A percentile compares a stretch with the other conserved stretches of the same genome.
phyloP scores from a whole-genome alignment of 2,113 vertebrate species.

The Etheostoma spectabile region DNA sequence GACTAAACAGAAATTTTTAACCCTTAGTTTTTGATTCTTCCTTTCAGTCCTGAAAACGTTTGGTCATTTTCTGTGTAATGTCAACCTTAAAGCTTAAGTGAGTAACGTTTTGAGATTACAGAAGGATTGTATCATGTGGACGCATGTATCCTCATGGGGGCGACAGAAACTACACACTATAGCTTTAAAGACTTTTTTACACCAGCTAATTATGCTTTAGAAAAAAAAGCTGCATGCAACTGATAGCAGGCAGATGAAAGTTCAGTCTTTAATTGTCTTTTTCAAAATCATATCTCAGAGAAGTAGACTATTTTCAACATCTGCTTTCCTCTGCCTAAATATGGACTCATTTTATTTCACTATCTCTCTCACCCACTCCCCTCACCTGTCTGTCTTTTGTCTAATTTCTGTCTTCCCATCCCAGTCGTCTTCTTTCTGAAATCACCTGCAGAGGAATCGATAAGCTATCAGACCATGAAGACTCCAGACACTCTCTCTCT shows the following conservation, averaged over 20 bases:
- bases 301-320: neutral
- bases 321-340: neutral
- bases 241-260: neutral
- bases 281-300: neutral
- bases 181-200: neutral
- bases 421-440: conserved; percentile 30
- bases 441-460: conserved; percentile 70
- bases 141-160: too few relatives aligned
- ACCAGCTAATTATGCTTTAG: neutral
- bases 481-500: conserved; percentile 20
- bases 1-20: neutral
- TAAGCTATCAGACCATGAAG: conserved; percentile 63
- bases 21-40: neutral
- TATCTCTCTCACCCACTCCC: neutral
- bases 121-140: too few relatives aligned
- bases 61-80: neutral
- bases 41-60: neutral
- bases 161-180: too few relatives aligned
- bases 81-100: neutral
- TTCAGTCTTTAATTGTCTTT: neutral
- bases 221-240: neutral
- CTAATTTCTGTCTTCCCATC: neutral
- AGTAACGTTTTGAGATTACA: too few relatives aligned
- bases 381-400: conserved; percentile 38
- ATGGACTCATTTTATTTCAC: neutral